Evolutionary conservation across 2,888 invertebrate species (phyloP), one percentile per base, ranked within the genome.

Genomic region (Epistrophe eligans): DNA sequence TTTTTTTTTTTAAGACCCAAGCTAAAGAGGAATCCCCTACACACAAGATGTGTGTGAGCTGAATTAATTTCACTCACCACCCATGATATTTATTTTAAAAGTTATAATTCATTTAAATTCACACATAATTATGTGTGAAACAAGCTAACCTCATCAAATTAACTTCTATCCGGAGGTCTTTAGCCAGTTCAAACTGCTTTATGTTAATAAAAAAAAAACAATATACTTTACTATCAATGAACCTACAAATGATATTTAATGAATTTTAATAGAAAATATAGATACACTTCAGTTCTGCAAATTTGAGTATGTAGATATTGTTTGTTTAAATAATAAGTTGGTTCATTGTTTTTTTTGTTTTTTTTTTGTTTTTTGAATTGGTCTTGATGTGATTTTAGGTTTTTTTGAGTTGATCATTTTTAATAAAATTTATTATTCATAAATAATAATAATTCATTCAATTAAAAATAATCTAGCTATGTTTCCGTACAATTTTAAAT

Each of bases 111-210:
- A 67, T 67, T 35, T 17, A 17, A 67, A 50, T 67, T 13, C 13
- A 4, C 10, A 48, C 17, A 48, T 38, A 67, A 50, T 67, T 28
- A 67, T 50, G 35, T 67, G 66, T 35, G 19, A 19, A 50, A 67
- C 50, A 50, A 35, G 66, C 15, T 10, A 67, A 43, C 11, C 48
- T 32, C 32, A 66, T 17, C 48, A 32, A 48, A 66, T 66, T 66
- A 17, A 35, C 17, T 67, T 19, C 19, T 17, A 50, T 17, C 2
- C 32, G 48, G 19, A 62, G 40, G 48, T n/a, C 32, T 66, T 0
- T 48, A 66, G 7, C 50, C 66, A 67, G 50, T 67, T 67, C 4
- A 19, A 67, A 50, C 66, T 67, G 66, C 66, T 50, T 67, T 67
- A 67, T 67, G 66, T 35, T 45, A 64, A 45, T 43, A 7, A 19